Evolutionary conservation across 2,113 vertebrate species (phyloP), one percentile per base, ranked within the genome.

Genomic region (Zosterops borbonicus): DNA sequence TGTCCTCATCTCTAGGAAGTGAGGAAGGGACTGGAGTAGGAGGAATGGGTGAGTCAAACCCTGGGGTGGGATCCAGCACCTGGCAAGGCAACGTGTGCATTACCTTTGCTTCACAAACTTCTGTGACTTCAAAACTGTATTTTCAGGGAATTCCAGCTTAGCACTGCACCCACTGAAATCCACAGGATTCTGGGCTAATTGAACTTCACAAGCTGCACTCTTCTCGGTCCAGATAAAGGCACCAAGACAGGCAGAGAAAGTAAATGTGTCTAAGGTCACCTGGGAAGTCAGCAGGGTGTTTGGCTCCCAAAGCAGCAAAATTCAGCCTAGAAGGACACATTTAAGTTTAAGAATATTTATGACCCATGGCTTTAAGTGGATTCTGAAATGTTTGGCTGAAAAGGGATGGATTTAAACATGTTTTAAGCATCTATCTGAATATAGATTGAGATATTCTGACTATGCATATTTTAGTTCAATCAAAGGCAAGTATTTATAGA

Each of bases 61-160:
- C 23, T 5, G 59, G 19, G 20, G n/a, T 3, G 39, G 74, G 19
- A 81, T 13, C 19, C 70, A 55, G 65, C 37, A 28, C 31, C 37
- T 53, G 68, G 9, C 21, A 44, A 29, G 55, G 22, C n/a, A 18
- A 7, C 0, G 15, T 2, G 10, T 2, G 11, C 1, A 0, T 35
- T 29, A 52, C 42, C 62, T 87, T 75, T 41, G 56, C 18, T 59
- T 27, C 71, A 12, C 53, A 69, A 70, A 81, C 19, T 24, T 28
- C 47, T 25, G 17, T 3, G 52, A 5, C 49, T 92, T 55, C 68
- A 12, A 22, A 68, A 31, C 9, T 3, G 3, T 3, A 4, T 47
- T 39, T 50, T 23, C 47, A 81, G 35, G 29, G 31, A 53, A 68
- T 9, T 59, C 29, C 52, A 69, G 46, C 24, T 52, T 1, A 59